Evolutionary conservation across 1,140 invertebrate species (phyloP).

Genomic region (Drosophila sp.): DNA sequence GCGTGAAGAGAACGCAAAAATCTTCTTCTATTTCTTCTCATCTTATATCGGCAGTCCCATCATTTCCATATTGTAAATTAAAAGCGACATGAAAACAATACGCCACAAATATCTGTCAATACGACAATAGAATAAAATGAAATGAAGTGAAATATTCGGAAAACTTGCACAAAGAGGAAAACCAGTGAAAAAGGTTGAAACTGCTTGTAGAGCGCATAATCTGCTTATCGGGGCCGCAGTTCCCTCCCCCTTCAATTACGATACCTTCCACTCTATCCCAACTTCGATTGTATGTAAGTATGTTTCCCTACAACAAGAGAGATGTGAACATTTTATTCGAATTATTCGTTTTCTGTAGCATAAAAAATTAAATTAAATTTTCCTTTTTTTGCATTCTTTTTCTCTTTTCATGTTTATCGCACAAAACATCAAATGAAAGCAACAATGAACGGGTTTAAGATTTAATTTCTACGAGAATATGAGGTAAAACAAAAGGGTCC

Average conservation of each 20-base stretch:
- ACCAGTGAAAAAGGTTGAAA: slow-evolving; percentile 42
- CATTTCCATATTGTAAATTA: slow-evolving; percentile 16
- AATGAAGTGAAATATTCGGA: slow-evolving; percentile 30
- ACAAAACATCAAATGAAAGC: slow-evolving; percentile 23
- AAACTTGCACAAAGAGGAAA: slow-evolving; percentile 36
- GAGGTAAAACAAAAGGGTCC: neutral
- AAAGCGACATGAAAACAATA: slow-evolving; percentile 52
- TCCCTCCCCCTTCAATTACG: neutral
- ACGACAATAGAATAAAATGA: slow-evolving; percentile 31
- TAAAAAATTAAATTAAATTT: slow-evolving; percentile 61
- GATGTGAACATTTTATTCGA: slow-evolving; percentile 71
- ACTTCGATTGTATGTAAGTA: neutral
- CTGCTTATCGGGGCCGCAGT: slow-evolving; percentile 73
- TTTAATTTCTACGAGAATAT: no score
- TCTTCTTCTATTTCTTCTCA: neutral
- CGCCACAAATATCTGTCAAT: slow-evolving; percentile 63
- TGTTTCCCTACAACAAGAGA: slow-evolving; percentile 42
- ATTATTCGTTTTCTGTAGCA: slow-evolving; percentile 45
- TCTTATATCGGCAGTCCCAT: neutral
- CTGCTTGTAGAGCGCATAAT: slow-evolving; percentile 65
- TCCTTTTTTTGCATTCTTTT: slow-evolving; percentile 7
- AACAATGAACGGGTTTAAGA: neutral
- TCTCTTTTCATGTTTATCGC: slow-evolving; percentile 11
- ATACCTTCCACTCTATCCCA: neutral
- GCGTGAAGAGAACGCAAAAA: slow-evolving; percentile 4